A percentile compares a stretch with the other conserved stretches of the same genome.
Evolutionary conservation across 2,888 invertebrate species (phyloP).

Genomic region (Oxyscelio sp.): DNA sequence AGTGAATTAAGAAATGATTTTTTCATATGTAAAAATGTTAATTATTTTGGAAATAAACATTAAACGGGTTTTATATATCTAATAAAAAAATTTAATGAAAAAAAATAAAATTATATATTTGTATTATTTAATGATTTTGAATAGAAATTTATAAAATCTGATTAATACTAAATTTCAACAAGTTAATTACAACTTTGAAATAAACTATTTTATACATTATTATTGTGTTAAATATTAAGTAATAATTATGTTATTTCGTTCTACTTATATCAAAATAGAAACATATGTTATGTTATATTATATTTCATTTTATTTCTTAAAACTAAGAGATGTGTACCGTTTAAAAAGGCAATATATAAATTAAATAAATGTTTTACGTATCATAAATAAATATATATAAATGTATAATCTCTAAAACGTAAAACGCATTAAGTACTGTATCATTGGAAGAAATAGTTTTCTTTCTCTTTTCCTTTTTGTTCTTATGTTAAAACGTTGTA

Average conservation of each 20-base stretch:
- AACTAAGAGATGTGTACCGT: background rate
- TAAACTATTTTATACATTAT: background rate
- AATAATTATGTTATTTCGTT: background rate
- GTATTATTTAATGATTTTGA: too few species aligned
- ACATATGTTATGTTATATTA: background rate
- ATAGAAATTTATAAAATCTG: too few species aligned
- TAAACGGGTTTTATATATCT: too few species aligned
- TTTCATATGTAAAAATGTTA: too few species aligned
- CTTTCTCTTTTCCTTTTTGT: constrained; percentile 12
- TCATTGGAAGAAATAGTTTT: constrained; percentile 35
- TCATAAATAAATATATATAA: constrained; percentile 33
- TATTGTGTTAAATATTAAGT: background rate
- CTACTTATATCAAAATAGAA: constrained; percentile 33
- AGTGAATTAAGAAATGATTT: too few species aligned
- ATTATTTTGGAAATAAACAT: too few species aligned
- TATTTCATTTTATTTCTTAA: background rate
- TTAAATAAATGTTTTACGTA: constrained; percentile 7
- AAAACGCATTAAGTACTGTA: constrained; percentile 52
- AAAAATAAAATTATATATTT: too few species aligned
- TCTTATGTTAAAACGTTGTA: constrained; percentile 18
- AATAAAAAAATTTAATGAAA: too few species aligned
- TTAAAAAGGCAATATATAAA: background rate
- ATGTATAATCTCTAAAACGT: constrained; percentile 26
- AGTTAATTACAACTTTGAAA: background rate
- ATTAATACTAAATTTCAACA: too few species aligned